Conservation (phyloP, 1,140 invertebrate species). For the Trichomalopsis sarcophagae region DNA sequence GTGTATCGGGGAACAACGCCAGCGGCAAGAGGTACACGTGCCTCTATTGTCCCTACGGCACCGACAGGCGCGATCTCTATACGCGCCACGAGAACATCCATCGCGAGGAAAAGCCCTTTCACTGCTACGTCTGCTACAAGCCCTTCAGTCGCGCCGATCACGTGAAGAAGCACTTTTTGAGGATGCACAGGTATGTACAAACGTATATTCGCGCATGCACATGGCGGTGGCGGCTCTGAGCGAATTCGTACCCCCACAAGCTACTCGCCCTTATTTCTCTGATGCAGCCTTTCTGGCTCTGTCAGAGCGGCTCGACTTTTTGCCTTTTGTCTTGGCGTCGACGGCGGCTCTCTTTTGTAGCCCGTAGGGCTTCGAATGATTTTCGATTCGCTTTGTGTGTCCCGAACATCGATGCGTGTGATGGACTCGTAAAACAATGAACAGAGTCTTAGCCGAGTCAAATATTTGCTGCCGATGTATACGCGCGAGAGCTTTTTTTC, state of each 20-base stretch:
- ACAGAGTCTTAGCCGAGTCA: background rate
- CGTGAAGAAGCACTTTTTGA: constrained; percentile 93
- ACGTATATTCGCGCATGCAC: background rate
- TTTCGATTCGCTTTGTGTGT: background rate
- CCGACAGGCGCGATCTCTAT: constrained; percentile 93
- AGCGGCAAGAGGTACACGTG: constrained; percentile 87
- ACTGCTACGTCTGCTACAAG: constrained; percentile 93
- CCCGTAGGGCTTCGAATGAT: background rate
- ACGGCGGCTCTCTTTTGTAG: background rate
- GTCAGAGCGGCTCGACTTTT: background rate
- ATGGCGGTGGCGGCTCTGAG: background rate
- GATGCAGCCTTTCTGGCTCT: background rate
- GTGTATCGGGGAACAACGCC: constrained; percentile 48
- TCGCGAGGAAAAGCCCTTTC: constrained; percentile 93
- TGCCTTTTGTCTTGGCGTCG: background rate
- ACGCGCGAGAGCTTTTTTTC: background rate
- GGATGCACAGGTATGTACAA: constrained; percentile 84
- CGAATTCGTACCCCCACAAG: background rate
- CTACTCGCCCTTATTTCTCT: background rate
- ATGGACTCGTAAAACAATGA: background rate
- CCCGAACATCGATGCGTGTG: background rate
- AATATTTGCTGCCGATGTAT: background rate
- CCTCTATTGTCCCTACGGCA: constrained; percentile 90
- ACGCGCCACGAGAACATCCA: constrained; percentile 98
- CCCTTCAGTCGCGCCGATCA: constrained; percentile 96